Evolutionary conservation across 1,140 invertebrate species (phyloP), one percentile per base, ranked within the genome.

Genomic region (Drosophila simulans): DNA sequence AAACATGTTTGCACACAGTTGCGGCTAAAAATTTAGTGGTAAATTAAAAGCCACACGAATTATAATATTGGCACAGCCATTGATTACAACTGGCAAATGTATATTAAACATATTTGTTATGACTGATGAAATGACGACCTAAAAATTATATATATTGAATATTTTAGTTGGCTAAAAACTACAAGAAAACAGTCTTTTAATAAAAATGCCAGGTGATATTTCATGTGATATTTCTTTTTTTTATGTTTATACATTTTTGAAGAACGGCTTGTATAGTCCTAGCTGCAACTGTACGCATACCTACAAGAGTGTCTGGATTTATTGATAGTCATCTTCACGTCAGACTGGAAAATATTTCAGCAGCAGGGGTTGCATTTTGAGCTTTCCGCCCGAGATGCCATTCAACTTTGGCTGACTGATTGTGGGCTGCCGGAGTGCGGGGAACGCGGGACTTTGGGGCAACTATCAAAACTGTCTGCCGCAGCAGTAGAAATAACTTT

Each of bases 391-490:
- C 51, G 25, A 57, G 34, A 62, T 66, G 63, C 63, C 58, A 62
- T 74, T 49, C 80, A 80, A 63, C 71, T 77, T 81, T 42, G 17
- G 35, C 52, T 70, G 52, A 68, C 51, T 68, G 64, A 68, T 65
- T 62, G 60, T 20, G 27, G 31, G 46, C n/a, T 2, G 59, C 15
- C 1, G 37, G 46, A 15, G 25, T 20, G 20, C 46, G 59, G 34
- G 31, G 25, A 0, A 2, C n/a, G 5, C 25, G 48, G 8, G 1
- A 1, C 8, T 13, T 31, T 13, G 46, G 25, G 55, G 49, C 60
- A 80, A 80, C 82, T 75, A 86, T 75, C 83, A 76, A 82, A 86
- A 88, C 78, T 88, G 82, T 86, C 82, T 86, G 75, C 60, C 49
- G 46, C 82, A 86, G 82, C 60, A 54, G 59, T 39, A 49, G 34